Evolutionary conservation across 2,797 vertebrate genomes (phyloP).

Genomic region (Semaprochilodus insignis): DNA sequence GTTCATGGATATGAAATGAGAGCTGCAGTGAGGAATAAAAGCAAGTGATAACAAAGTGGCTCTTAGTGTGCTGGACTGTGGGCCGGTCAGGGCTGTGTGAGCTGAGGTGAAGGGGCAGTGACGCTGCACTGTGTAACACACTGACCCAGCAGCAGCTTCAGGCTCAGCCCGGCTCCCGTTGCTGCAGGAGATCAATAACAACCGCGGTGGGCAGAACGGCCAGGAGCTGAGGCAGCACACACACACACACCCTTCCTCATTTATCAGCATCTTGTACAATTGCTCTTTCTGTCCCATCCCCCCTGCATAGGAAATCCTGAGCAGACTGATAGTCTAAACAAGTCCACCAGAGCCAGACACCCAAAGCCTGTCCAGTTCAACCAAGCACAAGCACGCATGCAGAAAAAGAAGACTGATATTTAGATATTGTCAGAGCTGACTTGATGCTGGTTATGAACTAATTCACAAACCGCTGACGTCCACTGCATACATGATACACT

Average conservation of each 20-base stretch:
- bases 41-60: background rate
- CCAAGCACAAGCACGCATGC: background rate
- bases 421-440: background rate
- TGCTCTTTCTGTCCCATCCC: background rate
- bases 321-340: background rate
- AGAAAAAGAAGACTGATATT: background rate
- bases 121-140: slow-evolving; percentile 29
- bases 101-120: slow-evolving; percentile 15
- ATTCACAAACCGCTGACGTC: background rate
- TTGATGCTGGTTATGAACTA: background rate
- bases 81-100: background rate
- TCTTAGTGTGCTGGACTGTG: too few relatives aligned
- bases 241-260: background rate
- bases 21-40: slow-evolving; percentile 10
- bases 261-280: slow-evolving; percentile 21
- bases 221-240: slow-evolving; percentile 59
- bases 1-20: background rate
- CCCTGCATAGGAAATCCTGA: background rate
- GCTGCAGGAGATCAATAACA: slow-evolving; percentile 61
- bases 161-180: slow-evolving; percentile 10
- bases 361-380: background rate
- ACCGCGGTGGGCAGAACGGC: slow-evolving; percentile 37
- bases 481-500: background rate
- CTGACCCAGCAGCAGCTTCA: slow-evolving; percentile 37
- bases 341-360: background rate